Conservation (phyloP, 2,797 vertebrate species). For the Poeciliopsis paucimaculata region DNA sequence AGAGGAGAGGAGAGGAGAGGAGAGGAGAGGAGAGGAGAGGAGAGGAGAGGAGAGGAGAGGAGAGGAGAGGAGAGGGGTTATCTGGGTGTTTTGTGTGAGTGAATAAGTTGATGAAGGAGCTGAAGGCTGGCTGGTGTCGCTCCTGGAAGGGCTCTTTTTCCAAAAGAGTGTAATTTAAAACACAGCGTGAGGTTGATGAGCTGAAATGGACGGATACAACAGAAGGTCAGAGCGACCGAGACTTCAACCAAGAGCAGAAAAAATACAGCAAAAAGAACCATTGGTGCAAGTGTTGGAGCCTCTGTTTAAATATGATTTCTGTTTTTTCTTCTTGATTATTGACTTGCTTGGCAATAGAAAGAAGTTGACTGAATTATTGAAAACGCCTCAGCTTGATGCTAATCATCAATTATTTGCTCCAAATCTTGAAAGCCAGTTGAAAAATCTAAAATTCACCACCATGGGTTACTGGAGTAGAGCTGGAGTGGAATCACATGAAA, state of each 20-base stretch:
- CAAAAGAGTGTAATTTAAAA: slow-evolving; percentile 63
- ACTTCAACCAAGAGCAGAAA: neutral
- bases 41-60: neutral
- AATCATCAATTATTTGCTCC: slow-evolving; percentile 3
- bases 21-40: neutral
- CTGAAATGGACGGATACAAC: slow-evolving; percentile 49
- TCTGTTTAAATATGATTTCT: neutral
- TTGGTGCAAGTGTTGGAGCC: neutral
- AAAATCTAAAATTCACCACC: neutral
- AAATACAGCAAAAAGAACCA: neutral
- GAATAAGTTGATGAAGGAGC: slow-evolving; percentile 53
- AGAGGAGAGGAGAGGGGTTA: neutral
- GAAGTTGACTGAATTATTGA: neutral
- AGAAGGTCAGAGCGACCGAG: slow-evolving; percentile 39
- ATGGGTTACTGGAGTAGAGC: neutral
- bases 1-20: too few species aligned
- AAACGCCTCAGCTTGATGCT: neutral
- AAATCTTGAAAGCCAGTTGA: neutral
- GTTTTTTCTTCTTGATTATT: neutral
- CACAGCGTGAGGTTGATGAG: slow-evolving; percentile 59
- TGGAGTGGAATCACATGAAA: neutral
- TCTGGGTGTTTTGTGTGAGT: slow-evolving; percentile 50
- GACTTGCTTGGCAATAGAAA: neutral
- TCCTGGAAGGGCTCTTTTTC: slow-evolving; percentile 7
- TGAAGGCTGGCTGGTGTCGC: slow-evolving; percentile 33